Base-by-base conservation (phyloP, 2,888 invertebrate species). In the Mythimna albipuncta region DNA sequence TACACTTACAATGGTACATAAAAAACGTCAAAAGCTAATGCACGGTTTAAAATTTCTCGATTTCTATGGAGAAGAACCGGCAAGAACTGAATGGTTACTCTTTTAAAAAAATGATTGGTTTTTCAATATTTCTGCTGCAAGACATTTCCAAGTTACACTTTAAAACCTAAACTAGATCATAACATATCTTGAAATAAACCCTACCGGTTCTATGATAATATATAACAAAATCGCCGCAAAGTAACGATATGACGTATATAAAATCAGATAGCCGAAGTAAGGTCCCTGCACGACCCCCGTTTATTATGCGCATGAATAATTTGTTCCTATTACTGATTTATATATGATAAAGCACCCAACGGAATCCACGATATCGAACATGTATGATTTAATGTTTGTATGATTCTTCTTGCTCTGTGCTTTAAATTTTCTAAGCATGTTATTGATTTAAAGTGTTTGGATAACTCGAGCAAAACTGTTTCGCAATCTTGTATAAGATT, bases 261-360 rank as follows among this genome's bases (percentile, higher is more conserved):
- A 84, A 90, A 91, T 89, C 87, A 85, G 87, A 88, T 89, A 89
- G 85, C 85, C 92, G 92, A 93, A 93, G 94, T 92, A 91, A 92
- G 91, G 89, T 89, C 86, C 87, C 88, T 80, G 89, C 95, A 94
- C 94, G 95, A 95, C 92, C 91, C 89, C 90, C 92, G 89, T 90
- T 96, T 95, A 94, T 89, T 94, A 95, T 96, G 96, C 94, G 95
- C 96, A 96, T 96, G 95, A 94, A 95, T 96, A 96, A 96, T 95
- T 93, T 94, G 94, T 91, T 90, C 89, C 91, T 89, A 94, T 95
- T 95, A 94, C 88, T 94, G 93, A 95, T 95, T 95, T 95, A 94
- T 94, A 83, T 92, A 93, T 92, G 93, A 94, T 95, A 94, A 92
- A 93, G 90, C 85, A 90, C 87, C 89, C 87, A 87, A 86, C 89